Evolutionary conservation across 2,797 vertebrate species (phyloP).

Genomic region (Pangasius macronema): DNA sequence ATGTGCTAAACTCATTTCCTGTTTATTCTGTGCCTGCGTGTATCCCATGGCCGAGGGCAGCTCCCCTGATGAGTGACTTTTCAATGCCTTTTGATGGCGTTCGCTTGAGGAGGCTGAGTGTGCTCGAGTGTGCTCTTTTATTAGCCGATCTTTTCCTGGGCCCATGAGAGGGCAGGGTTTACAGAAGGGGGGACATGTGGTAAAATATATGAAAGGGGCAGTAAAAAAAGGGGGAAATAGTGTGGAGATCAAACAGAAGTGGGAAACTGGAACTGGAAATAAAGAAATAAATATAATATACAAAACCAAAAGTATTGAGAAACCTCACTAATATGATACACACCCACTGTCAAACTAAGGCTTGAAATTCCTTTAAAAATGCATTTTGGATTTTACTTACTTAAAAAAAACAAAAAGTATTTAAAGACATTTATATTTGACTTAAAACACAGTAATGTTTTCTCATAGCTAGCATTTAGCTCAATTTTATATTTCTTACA

Average conservation of each 20-base stretch:
- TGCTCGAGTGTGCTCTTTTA: conserved; percentile 35
- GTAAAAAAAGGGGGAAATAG: background rate
- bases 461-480: no score
- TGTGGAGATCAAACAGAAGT: background rate
- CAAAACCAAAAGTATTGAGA: no score
- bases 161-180: conserved; percentile 7
- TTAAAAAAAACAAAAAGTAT: background rate
- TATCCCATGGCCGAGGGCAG: conserved; percentile 8
- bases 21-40: conserved; percentile 32
- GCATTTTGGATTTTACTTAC: background rate
- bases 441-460: no score
- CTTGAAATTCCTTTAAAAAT: background rate
- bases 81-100: conserved; percentile 38
- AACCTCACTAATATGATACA: no score
- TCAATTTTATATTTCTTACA: no score
- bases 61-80: conserved; percentile 39
- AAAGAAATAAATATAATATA: no score
- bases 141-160: conserved; percentile 18
- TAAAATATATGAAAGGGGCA: conserved; percentile 7
- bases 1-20: conserved; percentile 27
- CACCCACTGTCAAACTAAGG: background rate
- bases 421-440: background rate
- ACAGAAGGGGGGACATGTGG: background rate
- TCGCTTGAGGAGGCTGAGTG: conserved; percentile 8
- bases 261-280: background rate